Base-by-base conservation (phyloP, 2,797 vertebrate genomes). In the Phrynocephalus forsythii region DNA sequence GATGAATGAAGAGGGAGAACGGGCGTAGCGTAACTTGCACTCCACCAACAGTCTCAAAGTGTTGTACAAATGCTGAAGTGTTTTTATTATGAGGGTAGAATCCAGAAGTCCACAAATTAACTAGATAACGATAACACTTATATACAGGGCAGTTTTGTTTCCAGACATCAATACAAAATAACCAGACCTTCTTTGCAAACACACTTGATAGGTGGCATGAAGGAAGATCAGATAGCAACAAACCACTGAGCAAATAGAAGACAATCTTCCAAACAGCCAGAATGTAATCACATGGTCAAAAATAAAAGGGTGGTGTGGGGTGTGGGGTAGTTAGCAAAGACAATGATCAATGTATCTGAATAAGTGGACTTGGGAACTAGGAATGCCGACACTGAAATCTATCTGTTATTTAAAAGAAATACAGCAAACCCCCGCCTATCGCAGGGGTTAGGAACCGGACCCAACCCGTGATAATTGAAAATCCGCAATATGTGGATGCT, bases 41-140 rank as follows among this genome's bases (percentile, higher is more conserved):
- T 84, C 0, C 0, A 0, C 18, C 1, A 20, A 2, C 11, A 66
- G 13, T 48, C 52, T 76, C 33, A 9, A 81, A 82, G 28, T 20
- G 10, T 24, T 81, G 18, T 67, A 71, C 44, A 85, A 22, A 76
- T 84, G 28, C 30, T 68, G 78, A 28, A 69, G 16, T 48, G 33
- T 66, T 77, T 3, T 76, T 83, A 73, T 63, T 66, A 79, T 82
- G 44, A 79, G 56, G 76, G 38, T 48, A 76, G 56, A 50, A 67
- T 68, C 76, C 38, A 63, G 2, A 15, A 85, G 69, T 33, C 56
- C 60, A 6, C 3, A n/a, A 38, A 15, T 22, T 22, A 16, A 6
- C 15, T 44, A 69, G 26, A 28, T 73, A 60, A 83, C 18, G 52
- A n/a, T 33, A 30, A 30, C 76, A 76, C 50, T 72, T 48, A 22